Evolutionary conservation across 2,113 vertebrate species (phyloP), one percentile per base, ranked within the genome.

Genomic region (Empidonax alnorum): DNA sequence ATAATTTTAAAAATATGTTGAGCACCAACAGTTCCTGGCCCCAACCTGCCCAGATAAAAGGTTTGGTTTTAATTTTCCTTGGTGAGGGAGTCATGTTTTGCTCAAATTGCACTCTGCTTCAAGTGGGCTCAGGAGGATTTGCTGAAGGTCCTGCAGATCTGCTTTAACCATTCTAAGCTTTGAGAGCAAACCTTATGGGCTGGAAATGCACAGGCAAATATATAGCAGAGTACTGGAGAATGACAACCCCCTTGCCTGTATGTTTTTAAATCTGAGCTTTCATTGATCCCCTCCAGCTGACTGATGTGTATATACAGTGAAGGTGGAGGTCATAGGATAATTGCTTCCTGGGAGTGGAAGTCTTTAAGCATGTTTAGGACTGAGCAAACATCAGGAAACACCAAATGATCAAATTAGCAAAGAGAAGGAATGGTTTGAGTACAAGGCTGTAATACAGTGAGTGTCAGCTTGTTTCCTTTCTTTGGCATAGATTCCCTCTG

Each of bases 1-100:
- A 19, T 71, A 56, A n/a, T 87, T 87, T 88, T 16, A 53, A 66
- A 92, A 92, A 30, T 65, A 87, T 53, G 69, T 87, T 53, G 53
- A 84, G 7, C 49, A 61, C 59, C 76, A 91, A 73, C 69, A 84
- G 66, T 71, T 91, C n/a, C 67, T 95, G 87, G 89, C 81, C 96
- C 30, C 35, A 93, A 79, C 94, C 62, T 95, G 87, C 91, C 93
- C 71, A 35, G 84, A 95, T 87, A 67, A 97, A 96, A 93, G 89
- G 17, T 50, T 90, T 85, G 49, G 50, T 47, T 95, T 71, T 93
- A 94, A 90, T 96, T 96, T 94, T 85, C 69, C 24, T 23, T 10
- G 50, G 49, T 87, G 42, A 89, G 28, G 33, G 66, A 93, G 46
- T 84, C 9, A 35, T 84, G 50, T 89, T 94, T 86, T 86, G 61